Evolutionary conservation across 1,140 invertebrate species (phyloP), one percentile per base, ranked within the genome.

Genomic region (Drosophila subobscura): DNA sequence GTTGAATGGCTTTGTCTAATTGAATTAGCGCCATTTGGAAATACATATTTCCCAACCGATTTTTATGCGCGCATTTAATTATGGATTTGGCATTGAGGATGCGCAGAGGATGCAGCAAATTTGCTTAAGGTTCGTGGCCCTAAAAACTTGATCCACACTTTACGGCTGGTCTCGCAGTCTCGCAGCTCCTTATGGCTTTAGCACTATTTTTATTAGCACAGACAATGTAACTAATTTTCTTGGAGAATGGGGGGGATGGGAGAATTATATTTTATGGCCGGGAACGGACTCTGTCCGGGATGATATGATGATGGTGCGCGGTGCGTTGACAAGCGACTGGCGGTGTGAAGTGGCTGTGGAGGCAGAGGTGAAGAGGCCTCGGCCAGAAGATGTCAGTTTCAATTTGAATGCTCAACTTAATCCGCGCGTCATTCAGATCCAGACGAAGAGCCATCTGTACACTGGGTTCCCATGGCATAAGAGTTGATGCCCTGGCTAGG

Each of bases 361-460:
- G 49, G 56, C 45, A 45, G 22, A 47, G 22, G 71, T 64, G 27
- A 23, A 46, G 42, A 47, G 53, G 72, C 64, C 42, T 46, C 40
- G 71, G 71, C 52, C 54, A 66, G 53, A 12, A 54, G 60, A 76
- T 81, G 81, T 88, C 83, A 88, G 79, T 81, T 88, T 88, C 83
- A 88, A 88, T 88, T 88, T 88, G 83, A 88, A 88, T 88, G 84
- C 83, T 88, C 83, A 88, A 83, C 83, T 88, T 88, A 88, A 88
- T 88, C 83, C 83, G 63, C 75, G 79, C 79, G 81, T 83, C 83
- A 86, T 20, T 27, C 53, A 51, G 20, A 40, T 14, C 6, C 14
- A 37, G 33, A 37, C 33, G 33, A 37, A 37, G 33, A 37, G 33
- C 33, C 33, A 37, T 37, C 33, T 37, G 29, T 29, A 6, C n/a